Conservation (phyloP, 92 coral and sea anemone genomes). For the Parazoanthus swiftii region DNA sequence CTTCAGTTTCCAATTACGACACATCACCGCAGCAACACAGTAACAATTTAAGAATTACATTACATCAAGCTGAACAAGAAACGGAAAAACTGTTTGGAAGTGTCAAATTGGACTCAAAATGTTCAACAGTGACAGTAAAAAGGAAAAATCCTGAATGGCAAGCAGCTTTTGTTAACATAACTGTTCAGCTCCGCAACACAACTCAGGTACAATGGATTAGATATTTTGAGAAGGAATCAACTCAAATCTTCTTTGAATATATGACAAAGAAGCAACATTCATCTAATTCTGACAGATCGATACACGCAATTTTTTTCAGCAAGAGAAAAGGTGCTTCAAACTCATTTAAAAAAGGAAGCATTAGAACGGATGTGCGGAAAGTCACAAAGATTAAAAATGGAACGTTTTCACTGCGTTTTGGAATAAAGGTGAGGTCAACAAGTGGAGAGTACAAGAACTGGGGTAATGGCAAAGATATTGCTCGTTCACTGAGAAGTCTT, state of each 20-base stretch:
- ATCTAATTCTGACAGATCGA: conserved; percentile 38
- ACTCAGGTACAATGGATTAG: conserved; percentile 63
- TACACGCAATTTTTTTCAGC: conserved; percentile 13
- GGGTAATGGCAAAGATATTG: conserved; percentile 53
- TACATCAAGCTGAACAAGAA: conserved; percentile 51
- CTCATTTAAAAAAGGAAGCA: conserved; percentile 18
- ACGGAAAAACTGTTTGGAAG: conserved; percentile 51
- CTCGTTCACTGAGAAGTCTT: conserved; percentile 52
- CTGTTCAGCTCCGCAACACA: conserved; percentile 57
- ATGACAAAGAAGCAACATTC: conserved; percentile 37
- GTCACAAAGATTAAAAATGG: conserved; percentile 23
- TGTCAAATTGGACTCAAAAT: conserved; percentile 49
- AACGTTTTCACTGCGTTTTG: conserved; percentile 53
- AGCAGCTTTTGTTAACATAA: conserved; percentile 71
- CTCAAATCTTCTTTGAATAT: conserved; percentile 59
- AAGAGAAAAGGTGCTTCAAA: conserved; percentile 36
- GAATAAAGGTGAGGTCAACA: conserved; percentile 55
- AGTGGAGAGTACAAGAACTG: conserved; percentile 42
- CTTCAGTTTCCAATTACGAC: conserved; percentile 49
- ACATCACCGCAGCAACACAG: conserved; percentile 6
- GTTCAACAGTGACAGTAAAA: conserved; percentile 48
- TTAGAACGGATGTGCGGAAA: not conserved
- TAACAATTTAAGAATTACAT: conserved; percentile 30
- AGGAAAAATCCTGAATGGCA: conserved; percentile 30
- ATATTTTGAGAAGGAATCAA: conserved; percentile 55